Evolutionary conservation across 2,797 vertebrate genomes (phyloP), one percentile per base, ranked within the genome.

Genomic region (Hyperoplus lanceolatus): DNA sequence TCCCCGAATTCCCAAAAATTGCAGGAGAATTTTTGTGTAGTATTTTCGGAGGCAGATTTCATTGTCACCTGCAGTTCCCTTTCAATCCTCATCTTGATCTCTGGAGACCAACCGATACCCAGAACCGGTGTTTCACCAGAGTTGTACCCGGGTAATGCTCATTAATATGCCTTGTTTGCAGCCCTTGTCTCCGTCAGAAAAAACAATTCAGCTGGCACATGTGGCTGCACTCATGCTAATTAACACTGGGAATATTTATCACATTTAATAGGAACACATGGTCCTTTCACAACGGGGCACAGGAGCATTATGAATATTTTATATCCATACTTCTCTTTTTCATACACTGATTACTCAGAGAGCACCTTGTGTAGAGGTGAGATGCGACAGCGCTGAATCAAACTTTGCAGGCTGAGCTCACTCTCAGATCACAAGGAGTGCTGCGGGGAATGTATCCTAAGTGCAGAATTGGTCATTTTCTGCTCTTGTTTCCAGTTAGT

Each of bases 211-310:
- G 81, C 72, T 69, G 82, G 86, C 90, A 86, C 91, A 87, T 88
- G 85, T 80, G 90, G 85, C 83, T 83, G 85, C 90, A 89, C 82
- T 90, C 90, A 63, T 83, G 85, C 89, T 94, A 91, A 93, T 93
- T 91, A 93, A 87, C 80, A 79, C 78, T 1, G 46, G 1, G 82
- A 88, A 93, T 93, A 93, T 93, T 93, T 90, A 92, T 93, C 90
- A 89, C 73, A 74, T 88, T 91, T 90, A 89, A 91, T 86, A 87
- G 0, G 73, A 92, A 89, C 90, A 92, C 89, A 88, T 87, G 91
- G 92, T 90, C 82, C 77, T 85, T 80, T 87, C 83, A 82, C 78
- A 85, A 85, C 83, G 66, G 83, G 86, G 64, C 8, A 36, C 36
- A 67, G 58, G 70, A 82, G 57, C 71, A 77, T 75, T 62, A 89